phyloP scores from a whole-genome alignment of 2,888 invertebrate genomes.

The Tipula confusa region DNA sequence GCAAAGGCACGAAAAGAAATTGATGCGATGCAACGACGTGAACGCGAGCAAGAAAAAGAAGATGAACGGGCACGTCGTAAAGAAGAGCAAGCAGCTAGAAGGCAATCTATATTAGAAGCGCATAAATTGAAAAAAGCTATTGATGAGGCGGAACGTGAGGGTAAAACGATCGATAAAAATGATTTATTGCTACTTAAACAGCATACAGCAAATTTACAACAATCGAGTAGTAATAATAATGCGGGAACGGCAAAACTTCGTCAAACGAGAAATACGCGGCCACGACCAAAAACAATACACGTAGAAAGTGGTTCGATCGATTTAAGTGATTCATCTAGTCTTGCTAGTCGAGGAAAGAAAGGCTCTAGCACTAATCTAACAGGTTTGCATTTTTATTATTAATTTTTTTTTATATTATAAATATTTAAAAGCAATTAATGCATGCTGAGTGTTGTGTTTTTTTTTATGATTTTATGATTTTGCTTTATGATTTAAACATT shows the following conservation, averaged over 20 bases:
- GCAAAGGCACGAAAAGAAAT: constrained; percentile 78
- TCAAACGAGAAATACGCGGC: constrained; percentile 62
- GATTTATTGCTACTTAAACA: constrained; percentile 59
- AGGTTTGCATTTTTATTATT: constrained; percentile 53
- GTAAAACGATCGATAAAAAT: constrained; percentile 70
- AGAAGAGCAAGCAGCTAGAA: constrained; percentile 80
- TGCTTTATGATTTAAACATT: constrained; percentile 38
- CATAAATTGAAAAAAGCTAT: constrained; percentile 90
- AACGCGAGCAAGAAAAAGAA: constrained; percentile 69
- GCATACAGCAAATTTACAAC: constrained; percentile 44
- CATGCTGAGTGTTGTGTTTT: constrained; percentile 32
- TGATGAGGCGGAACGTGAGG: constrained; percentile 88
- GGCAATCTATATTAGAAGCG: constrained; percentile 85
- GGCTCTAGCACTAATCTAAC: constrained; percentile 78
- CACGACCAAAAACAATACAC: constrained; percentile 86
- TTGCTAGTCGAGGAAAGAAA: constrained; percentile 69
- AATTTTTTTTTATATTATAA: constrained; percentile 34
- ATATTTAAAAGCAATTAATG: not conserved
- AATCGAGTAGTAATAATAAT: constrained; percentile 36
- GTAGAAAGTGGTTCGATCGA: constrained; percentile 77
- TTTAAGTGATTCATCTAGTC: constrained; percentile 70
- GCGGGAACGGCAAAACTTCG: constrained; percentile 58
- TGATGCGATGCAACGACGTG: constrained; percentile 69
- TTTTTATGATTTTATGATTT: constrained; percentile 39
- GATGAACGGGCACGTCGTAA: constrained; percentile 69